A percentile compares a stretch with the other conserved stretches of the same genome.
These are phyloP conservation scores for Campaea margaritaria DNA, from an alignment of 2,888 invertebrate genomes.

Conservation along the genomic window DNA sequence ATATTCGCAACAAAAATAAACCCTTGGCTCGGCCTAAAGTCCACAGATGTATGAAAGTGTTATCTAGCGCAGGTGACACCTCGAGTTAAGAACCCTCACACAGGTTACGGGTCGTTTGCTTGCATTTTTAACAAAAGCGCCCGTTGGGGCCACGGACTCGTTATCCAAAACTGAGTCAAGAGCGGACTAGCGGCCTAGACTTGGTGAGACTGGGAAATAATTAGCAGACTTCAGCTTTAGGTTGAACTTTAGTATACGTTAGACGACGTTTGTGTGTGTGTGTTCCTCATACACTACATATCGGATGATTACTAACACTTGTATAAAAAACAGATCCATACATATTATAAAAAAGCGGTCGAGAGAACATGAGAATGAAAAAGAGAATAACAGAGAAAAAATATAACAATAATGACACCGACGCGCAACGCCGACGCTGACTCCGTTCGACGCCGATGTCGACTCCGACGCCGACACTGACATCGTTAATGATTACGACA, in stretches of 20 bases:
- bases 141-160: slow-evolving; percentile 42
- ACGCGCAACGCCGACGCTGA: too few species aligned
- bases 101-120: slow-evolving; percentile 52
- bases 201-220: slow-evolving; percentile 6
- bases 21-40: slow-evolving; percentile 20
- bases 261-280: neutral
- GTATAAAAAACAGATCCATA: too few species aligned
- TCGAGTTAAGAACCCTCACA: slow-evolving; percentile 28
- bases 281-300: too few species aligned
- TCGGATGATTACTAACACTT: too few species aligned
- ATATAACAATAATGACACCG: too few species aligned
- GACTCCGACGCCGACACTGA: too few species aligned
- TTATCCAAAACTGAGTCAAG: slow-evolving; percentile 65
- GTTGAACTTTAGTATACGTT: neutral
- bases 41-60: neutral
- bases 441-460: too few species aligned
- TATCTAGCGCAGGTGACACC: slow-evolving; percentile 40
- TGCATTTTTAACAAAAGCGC: slow-evolving; percentile 62
- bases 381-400: too few species aligned
- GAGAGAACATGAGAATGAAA: too few species aligned
- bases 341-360: too few species aligned
- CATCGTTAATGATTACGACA: too few species aligned
- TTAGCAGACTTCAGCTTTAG: slow-evolving; percentile 12
- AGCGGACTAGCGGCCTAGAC: slow-evolving; percentile 18
- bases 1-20: too few species aligned